phyloP scores from a whole-genome alignment of 2,888 invertebrate species.

The Escarpia spicata region DNA sequence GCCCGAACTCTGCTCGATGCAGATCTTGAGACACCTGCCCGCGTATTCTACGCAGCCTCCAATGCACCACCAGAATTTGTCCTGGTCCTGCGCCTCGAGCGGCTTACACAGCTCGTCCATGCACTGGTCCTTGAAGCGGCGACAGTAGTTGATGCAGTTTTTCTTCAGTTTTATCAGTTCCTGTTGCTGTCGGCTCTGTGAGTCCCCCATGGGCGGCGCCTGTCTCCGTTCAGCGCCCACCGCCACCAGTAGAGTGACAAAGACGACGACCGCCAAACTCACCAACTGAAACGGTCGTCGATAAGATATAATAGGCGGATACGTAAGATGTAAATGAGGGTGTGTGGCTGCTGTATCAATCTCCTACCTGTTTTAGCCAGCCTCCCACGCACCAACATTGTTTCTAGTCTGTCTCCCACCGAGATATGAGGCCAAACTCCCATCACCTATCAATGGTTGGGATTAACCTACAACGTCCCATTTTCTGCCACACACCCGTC shows the following conservation, averaged over 20 bases:
- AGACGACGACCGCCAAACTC: not conserved
- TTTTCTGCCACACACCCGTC: too few relatives aligned
- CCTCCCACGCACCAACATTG: too few relatives aligned
- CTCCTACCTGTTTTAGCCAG: too few relatives aligned
- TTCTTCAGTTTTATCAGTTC: not conserved
- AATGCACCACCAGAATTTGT: not conserved
- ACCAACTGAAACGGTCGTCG: not conserved
- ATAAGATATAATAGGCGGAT: too few relatives aligned
- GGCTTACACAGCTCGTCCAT: not conserved
- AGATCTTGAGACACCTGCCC: not conserved
- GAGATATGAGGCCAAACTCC: too few relatives aligned
- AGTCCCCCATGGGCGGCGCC: not conserved
- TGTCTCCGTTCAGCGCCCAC: not conserved
- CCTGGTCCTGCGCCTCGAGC: not conserved
- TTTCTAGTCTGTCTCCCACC: too few relatives aligned
- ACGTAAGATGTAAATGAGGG: too few relatives aligned
- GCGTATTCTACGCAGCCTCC: not conserved
- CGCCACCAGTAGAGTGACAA: not conserved
- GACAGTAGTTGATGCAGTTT: not conserved
- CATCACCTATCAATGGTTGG: too few relatives aligned
- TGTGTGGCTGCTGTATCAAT: too few relatives aligned
- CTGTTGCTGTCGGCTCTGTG: not conserved
- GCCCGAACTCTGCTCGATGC: not conserved
- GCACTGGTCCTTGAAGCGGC: not conserved
- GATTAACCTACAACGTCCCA: too few relatives aligned